These are phyloP conservation scores for Odontamblyopus lacepedii DNA, from an alignment of 2,797 vertebrate genomes.

Conservation along the genomic window DNA sequence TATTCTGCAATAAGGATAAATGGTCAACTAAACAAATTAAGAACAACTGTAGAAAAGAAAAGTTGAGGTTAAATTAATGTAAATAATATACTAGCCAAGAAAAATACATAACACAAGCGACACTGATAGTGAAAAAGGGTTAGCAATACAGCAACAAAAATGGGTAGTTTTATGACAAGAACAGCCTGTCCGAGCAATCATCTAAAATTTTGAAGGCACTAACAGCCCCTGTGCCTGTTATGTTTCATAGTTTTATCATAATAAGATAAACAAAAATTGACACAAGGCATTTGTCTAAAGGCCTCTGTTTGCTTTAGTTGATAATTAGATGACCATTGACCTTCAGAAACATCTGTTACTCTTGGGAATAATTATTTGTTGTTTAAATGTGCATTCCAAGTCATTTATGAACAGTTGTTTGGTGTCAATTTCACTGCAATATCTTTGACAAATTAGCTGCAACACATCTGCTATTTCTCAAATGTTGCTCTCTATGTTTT, in stretches of 20 bases:
- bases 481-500: neutral
- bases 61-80: too few relatives aligned
- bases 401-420: conserved; percentile 3
- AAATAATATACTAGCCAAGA: too few relatives aligned
- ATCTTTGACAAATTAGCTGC: neutral
- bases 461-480: neutral
- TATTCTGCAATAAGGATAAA: conserved; percentile 31
- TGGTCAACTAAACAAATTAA: conserved; percentile 26
- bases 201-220: neutral
- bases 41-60: too few relatives aligned
- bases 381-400: neutral
- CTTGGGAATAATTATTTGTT: neutral
- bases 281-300: neutral
- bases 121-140: conserved; percentile 65
- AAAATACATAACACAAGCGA: too few relatives aligned
- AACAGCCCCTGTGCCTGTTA: too few relatives aligned
- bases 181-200: neutral
- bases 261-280: neutral
- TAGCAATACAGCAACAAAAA: conserved; percentile 48
- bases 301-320: neutral
- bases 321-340: neutral
- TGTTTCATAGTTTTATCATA: neutral
- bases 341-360: neutral
- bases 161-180: conserved; percentile 38
- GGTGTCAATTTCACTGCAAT: neutral